Percentiles rank a stretch among this genome's conserved stretches.
phyloP scores from a whole-genome alignment of 64 coral and sea anemone species.

The Actinia equina region DNA sequence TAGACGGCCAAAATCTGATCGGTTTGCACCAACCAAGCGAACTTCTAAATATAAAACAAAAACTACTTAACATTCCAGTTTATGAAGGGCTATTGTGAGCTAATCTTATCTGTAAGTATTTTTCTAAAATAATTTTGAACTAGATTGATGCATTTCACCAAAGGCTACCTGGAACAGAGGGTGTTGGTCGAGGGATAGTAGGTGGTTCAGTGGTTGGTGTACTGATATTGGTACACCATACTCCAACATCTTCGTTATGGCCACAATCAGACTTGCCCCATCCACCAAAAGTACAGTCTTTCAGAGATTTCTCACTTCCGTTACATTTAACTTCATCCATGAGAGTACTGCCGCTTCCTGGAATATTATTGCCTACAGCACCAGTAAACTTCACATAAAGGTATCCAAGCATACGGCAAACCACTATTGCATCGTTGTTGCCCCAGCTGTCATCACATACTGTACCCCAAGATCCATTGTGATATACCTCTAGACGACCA shows the following conservation, averaged over 20 bases:
- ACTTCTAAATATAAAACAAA: neutral
- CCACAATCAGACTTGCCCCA: neutral
- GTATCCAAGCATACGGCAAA: neutral
- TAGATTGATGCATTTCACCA: neutral
- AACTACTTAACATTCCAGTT: too few species aligned
- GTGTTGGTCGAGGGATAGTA: neutral
- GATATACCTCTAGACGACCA: constrained; percentile 53
- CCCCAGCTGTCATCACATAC: constrained; percentile 74
- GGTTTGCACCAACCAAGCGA: constrained; percentile 28
- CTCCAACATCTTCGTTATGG: constrained; percentile 11
- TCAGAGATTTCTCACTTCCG: too few species aligned
- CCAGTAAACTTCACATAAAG: neutral
- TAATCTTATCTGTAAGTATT: too few species aligned
- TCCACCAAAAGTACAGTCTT: constrained; percentile 4
- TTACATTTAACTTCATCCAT: too few species aligned
- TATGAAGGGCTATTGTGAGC: too few species aligned
- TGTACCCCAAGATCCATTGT: constrained; percentile 61
- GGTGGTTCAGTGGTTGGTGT: neutral
- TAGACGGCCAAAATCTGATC: constrained; percentile 42
- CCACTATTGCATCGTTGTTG: constrained; percentile 34
- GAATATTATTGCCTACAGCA: too few species aligned
- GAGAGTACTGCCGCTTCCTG: too few species aligned
- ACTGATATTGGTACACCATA: neutral
- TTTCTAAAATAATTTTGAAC: too few species aligned
- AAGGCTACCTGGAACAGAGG: neutral